Evolutionary conservation across 1,140 invertebrate genomes (phyloP).

Genomic region (Hetaerina americana): DNA sequence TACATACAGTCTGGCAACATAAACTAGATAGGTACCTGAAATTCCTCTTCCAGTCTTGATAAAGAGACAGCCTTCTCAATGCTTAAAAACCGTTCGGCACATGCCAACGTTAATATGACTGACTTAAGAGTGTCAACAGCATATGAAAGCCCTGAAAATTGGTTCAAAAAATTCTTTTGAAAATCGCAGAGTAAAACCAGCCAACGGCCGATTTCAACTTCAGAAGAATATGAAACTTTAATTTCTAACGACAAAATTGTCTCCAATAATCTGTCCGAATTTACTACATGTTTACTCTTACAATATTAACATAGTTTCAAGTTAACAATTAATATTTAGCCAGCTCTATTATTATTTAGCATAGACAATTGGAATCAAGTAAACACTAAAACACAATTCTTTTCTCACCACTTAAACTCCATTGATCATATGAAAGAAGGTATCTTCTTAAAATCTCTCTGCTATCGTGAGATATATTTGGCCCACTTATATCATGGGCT

Average conservation of each 20-base stretch:
- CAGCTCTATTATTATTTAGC: background rate
- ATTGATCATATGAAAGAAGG: conserved; percentile 62
- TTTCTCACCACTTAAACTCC: conserved; percentile 61
- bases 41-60: conserved; percentile 79
- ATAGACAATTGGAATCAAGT: background rate
- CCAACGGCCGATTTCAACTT: too few species aligned
- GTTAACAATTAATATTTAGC: too few species aligned
- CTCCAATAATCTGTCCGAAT: too few species aligned
- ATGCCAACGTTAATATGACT: conserved; percentile 68
- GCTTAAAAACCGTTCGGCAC: conserved; percentile 56
- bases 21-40: too few species aligned
- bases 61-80: conserved; percentile 72
- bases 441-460: conserved; percentile 53
- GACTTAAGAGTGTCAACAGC: conserved; percentile 87
- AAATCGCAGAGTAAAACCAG: background rate
- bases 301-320: too few species aligned
- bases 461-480: conserved; percentile 46
- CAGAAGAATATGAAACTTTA: too few species aligned
- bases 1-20: too few species aligned
- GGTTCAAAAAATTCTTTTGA: too few species aligned
- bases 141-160: conserved; percentile 36
- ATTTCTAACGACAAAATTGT: too few species aligned
- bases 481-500: conserved; percentile 50
- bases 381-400: background rate
- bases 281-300: too few species aligned